Evolutionary conservation across 2,113 vertebrate species (phyloP).

Genomic region (Parus major): DNA sequence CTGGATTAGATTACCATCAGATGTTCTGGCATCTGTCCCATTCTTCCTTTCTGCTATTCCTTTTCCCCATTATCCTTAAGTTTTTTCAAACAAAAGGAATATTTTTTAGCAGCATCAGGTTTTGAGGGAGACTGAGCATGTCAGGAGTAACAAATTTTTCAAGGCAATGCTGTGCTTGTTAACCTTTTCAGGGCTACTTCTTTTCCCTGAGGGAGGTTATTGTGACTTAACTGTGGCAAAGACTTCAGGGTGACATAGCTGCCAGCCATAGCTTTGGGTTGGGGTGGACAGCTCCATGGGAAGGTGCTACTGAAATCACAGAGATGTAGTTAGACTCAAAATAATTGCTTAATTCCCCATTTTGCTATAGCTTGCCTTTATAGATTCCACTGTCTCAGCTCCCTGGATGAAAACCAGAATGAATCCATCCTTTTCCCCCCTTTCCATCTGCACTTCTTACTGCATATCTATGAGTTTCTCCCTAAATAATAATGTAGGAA

Average conservation of each 20-base stretch:
- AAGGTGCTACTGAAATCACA: neutral
- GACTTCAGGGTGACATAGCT: neutral
- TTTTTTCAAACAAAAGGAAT: neutral
- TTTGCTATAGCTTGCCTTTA: neutral
- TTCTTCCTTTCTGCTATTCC: neutral
- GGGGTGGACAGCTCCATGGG: neutral
- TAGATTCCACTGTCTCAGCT: neutral
- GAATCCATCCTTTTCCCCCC: neutral
- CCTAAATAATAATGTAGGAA: neutral
- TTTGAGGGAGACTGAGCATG: neutral
- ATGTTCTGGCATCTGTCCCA: slow-evolving; percentile 1
- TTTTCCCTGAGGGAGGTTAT: neutral
- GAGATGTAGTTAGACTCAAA: neutral
- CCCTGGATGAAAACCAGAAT: neutral
- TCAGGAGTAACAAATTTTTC: neutral
- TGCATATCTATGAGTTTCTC: neutral
- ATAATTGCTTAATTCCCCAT: neutral
- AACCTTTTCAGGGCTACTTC: neutral
- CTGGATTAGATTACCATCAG: slow-evolving; percentile 31
- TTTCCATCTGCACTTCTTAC: neutral
- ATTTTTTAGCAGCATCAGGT: neutral
- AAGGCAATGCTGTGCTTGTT: neutral
- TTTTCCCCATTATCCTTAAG: neutral
- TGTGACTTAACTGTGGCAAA: neutral
- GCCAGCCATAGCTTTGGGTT: neutral